phyloP scores from a whole-genome alignment of 2,797 vertebrate species.

The Paguma larvata region DNA sequence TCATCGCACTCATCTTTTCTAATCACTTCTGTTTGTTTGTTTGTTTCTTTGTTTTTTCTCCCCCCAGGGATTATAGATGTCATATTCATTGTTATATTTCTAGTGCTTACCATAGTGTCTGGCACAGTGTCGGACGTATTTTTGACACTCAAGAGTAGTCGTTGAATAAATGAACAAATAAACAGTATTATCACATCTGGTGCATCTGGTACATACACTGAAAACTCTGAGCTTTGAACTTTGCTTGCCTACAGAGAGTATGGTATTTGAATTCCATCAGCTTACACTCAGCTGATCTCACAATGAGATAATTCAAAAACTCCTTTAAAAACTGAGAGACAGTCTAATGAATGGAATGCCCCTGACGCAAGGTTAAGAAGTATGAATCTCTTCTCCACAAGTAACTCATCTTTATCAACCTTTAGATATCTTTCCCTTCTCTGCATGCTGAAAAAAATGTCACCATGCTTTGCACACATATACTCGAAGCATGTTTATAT shows the following conservation, averaged over 20 bases:
- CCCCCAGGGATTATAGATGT: background rate
- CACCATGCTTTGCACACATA: background rate
- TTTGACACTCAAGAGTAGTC: background rate
- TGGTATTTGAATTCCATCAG: background rate
- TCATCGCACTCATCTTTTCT: background rate
- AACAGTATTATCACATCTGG: background rate
- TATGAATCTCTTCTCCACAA: background rate
- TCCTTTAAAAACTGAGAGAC: constrained; percentile 31
- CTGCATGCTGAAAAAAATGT: constrained; percentile 52
- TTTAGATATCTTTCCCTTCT: constrained; percentile 63
- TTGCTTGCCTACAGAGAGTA: background rate
- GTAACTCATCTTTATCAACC: constrained; percentile 33
- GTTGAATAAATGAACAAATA: background rate
- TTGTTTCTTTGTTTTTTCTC: background rate
- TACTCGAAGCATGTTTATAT: background rate
- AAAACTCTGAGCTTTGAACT: constrained; percentile 7
- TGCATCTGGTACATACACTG: background rate
- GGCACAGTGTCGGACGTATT: background rate
- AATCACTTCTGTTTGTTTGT: background rate
- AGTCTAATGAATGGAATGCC: background rate
- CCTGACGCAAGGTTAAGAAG: constrained; percentile 57
- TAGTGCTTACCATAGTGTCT: background rate
- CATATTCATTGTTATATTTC: background rate
- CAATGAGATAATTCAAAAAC: constrained; percentile 46
- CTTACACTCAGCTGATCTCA: background rate